Evolutionary conservation across 2,113 vertebrate species (phyloP).

Genomic region (Fulica atra): DNA sequence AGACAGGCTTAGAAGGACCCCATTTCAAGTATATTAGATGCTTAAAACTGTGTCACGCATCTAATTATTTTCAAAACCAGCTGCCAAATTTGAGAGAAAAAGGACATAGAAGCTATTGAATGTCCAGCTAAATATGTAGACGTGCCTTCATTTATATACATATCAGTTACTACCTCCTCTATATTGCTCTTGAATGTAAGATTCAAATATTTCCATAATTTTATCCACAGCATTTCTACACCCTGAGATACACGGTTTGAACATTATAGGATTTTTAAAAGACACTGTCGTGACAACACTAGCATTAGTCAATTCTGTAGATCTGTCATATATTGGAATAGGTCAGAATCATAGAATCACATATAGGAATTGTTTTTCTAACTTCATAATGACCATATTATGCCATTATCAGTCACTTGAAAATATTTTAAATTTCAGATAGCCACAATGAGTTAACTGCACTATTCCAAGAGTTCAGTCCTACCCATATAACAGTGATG

Average conservation of each 20-base stretch:
- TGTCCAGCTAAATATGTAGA: background rate
- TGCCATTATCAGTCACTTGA: background rate
- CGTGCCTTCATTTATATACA: background rate
- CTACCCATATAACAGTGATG: background rate
- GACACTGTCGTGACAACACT: background rate
- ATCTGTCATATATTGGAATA: background rate
- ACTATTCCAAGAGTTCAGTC: background rate
- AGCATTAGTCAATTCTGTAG: background rate
- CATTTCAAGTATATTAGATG: background rate
- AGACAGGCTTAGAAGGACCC: background rate
- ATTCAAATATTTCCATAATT: background rate
- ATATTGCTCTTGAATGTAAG: background rate
- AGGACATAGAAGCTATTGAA: background rate
- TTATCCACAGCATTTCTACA: background rate
- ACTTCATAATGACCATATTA: background rate
- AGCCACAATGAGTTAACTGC: background rate
- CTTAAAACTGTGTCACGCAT: background rate
- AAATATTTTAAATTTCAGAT: background rate
- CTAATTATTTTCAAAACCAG: background rate
- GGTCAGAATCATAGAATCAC: background rate
- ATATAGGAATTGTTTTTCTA: background rate
- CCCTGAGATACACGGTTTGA: background rate
- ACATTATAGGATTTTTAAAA: background rate
- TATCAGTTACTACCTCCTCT: background rate
- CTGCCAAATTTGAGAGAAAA: background rate